Base-by-base conservation (phyloP, 2,797 vertebrate species). In the Malurus splendens region DNA sequence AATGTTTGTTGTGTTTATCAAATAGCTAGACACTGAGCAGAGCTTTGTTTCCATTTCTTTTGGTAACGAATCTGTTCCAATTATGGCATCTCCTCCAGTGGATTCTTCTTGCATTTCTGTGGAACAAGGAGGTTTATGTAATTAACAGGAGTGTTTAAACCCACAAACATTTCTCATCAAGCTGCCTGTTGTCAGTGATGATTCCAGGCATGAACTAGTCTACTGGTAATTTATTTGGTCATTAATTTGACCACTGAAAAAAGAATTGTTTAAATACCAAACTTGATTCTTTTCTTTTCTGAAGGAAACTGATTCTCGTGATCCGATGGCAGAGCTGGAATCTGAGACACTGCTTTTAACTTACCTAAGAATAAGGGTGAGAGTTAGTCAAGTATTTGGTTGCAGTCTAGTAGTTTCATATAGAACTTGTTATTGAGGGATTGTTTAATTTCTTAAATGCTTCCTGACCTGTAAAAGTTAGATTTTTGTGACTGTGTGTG, bases 361-460 rank as follows among this genome's bases (percentile, higher is more conserved):
- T 15, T 98, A 97, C 78, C 92, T 99, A 50, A 97, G 97, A 9
- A 45, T 98, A 28, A 98, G 97, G 98, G 99, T 99, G 66, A 97
- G 93, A 41, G 7, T 36, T 65, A 33, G 7, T 76, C 27, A 33
- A 66, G 6, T 47, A 12, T 59, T 87, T 50, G 44, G 5, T 62
- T 16, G 25, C 27, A 50, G 48, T 50, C 27, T 17, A 50, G 27
- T 18, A 50, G 12, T 85, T 76, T 81, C 36, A 57, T 33, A 6
- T 15, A 47, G 18, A 76, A 44, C 8, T 16, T 56, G 14, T 10
- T 80, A 7, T 3, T 24, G 47, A 64, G 32, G 14, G 39, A 16
- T 50, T 56, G 10, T 66, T 90, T 65, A 2, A n/a, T 77, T 73
- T 80, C 19, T 64, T 47, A 9, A 57, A 2, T 45, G 13, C 15